Evolutionary conservation across 1,140 invertebrate genomes (phyloP), one percentile per base, ranked within the genome.

Genomic region (Druon quercuslanigerum): DNA sequence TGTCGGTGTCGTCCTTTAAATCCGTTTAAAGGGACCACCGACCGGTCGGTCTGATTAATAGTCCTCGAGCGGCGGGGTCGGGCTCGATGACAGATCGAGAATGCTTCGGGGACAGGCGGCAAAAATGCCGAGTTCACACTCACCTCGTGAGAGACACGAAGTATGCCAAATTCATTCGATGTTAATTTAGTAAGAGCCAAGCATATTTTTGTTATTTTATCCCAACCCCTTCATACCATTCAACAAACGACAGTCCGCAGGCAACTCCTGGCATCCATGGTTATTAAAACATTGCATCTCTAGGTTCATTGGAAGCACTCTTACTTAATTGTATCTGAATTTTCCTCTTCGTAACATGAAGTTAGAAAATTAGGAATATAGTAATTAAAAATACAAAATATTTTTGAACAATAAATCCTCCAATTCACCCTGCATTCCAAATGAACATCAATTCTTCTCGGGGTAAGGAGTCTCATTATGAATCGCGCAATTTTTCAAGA

Each of bases 11-110:
- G 85, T 85, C 76, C 81, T 87, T 87, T 82, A 86, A 87, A 86
- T 84, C 79, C 82, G 85, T 83, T 89, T 86, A 86, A 90, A 88
- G 83, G 81, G 87, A 89, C 86, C 87, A 86, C 88, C 88, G 87
- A 88, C 84, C 80, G 84, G 77, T 81, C 78, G 73, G 74, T 66
- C 87, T 88, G 88, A 88, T 88, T 88, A 87, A 90, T 87, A 88
- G 86, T 87, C 79, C 66, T 81, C 79, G 75, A 79, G 79, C 72
- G 77, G 57, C 78, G 82, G 60, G 79, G 80, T 81, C 79, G 85
- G 71, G 75, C 86, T 82, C 84, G 85, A 89, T 85, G 89, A 90
- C 87, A 86, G 88, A 89, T 87, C 85, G 85, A 84, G 83, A 88
- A 88, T 88, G 83, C 83, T 83, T 72, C 81, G 76, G 75, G 79